phyloP scores from a whole-genome alignment of 2,888 invertebrate genomes.

The Phytoseiulus persimilis region DNA sequence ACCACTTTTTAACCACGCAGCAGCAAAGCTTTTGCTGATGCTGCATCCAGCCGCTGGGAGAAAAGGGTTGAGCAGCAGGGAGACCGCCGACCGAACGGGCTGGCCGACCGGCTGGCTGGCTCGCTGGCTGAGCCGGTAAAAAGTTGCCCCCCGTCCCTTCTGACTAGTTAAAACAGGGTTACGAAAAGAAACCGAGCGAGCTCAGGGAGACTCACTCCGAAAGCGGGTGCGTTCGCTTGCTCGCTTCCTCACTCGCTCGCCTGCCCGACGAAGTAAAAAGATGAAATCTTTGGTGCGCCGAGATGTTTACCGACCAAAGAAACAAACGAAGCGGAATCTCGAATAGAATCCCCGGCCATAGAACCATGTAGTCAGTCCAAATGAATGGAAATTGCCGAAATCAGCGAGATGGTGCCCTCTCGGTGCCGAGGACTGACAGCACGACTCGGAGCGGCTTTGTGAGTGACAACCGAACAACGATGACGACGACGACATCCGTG shows the following conservation, averaged over 20 bases:
- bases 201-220: background rate
- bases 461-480: background rate
- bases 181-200: background rate
- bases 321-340: background rate
- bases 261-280: background rate
- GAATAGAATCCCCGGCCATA: background rate
- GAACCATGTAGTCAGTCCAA: background rate
- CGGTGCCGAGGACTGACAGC: background rate
- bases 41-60: background rate
- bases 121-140: background rate
- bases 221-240: background rate
- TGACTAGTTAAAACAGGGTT: background rate
- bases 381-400: background rate
- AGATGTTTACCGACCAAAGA: background rate
- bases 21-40: background rate
- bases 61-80: background rate
- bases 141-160: constrained; percentile 5
- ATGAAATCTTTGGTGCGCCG: background rate
- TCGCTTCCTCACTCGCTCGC: background rate
- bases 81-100: background rate
- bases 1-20: background rate
- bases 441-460: background rate
- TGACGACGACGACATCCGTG: background rate
- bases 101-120: background rate
- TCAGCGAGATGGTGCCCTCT: background rate